Evolutionary conservation across 2,888 invertebrate species (phyloP).

Genomic region (Clepsis dumicolana): DNA sequence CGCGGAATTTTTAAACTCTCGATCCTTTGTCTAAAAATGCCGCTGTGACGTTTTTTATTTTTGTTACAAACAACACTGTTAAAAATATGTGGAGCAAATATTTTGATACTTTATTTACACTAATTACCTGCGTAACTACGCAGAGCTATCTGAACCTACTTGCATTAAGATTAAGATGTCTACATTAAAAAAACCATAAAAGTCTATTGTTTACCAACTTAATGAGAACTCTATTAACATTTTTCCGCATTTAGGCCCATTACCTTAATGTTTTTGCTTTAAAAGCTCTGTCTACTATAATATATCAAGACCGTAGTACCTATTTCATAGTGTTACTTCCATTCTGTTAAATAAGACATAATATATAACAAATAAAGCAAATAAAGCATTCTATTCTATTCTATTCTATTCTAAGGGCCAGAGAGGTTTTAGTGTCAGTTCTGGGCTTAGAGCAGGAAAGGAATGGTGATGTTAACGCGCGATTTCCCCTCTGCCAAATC

Average conservation of each 20-base stretch:
- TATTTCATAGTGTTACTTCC: too few species aligned
- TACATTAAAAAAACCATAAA: background rate
- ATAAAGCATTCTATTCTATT: too few species aligned
- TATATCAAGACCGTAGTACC: too few species aligned
- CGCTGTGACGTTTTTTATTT: background rate
- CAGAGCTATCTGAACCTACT: background rate
- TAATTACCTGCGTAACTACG: background rate
- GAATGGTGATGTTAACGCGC: too few species aligned
- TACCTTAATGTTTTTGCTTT: background rate
- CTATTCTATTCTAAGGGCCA: too few species aligned
- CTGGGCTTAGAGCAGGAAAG: too few species aligned
- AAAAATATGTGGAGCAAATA: background rate
- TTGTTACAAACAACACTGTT: background rate
- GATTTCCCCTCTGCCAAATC: too few species aligned
- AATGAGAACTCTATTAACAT: constrained; percentile 4
- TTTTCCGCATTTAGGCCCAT: background rate
- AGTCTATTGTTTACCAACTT: background rate
- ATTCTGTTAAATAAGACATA: too few species aligned
- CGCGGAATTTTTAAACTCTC: constrained; percentile 39
- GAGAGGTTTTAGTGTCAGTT: too few species aligned
- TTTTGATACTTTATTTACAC: background rate
- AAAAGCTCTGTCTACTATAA: background rate
- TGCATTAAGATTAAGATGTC: background rate
- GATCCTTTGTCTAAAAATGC: constrained; percentile 6
- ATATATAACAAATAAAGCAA: too few species aligned